phyloP scores from a whole-genome alignment of 2,113 vertebrate species.

The Thunnus maccoyii region DNA sequence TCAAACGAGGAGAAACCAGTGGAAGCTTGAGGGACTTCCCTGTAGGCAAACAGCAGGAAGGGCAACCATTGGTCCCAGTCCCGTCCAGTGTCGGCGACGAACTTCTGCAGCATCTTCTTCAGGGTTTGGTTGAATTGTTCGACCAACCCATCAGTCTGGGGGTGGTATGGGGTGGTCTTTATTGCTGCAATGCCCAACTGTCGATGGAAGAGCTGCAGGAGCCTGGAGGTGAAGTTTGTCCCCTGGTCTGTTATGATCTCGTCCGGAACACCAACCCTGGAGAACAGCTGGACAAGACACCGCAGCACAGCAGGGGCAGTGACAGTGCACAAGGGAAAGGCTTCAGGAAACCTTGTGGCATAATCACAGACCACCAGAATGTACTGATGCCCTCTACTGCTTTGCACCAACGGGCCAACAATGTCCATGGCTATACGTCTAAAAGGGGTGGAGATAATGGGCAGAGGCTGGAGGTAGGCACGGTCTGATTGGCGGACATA shows the following conservation, averaged over 20 bases:
- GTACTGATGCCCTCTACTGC: background rate
- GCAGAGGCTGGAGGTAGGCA: background rate
- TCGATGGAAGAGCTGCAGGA: too few relatives aligned
- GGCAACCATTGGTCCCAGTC: background rate
- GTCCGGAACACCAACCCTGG: too few relatives aligned
- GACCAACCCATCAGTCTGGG: background rate
- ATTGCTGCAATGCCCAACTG: too few relatives aligned
- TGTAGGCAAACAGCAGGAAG: background rate
- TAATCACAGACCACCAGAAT: slow-evolving; percentile 1
- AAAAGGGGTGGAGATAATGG: background rate
- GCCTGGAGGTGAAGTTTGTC: too few relatives aligned
- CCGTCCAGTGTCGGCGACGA: background rate
- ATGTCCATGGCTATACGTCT: background rate
- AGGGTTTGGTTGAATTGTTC: background rate
- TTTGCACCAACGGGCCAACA: background rate
- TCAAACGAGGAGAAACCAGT: slow-evolving; percentile 10
- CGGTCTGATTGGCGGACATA: background rate
- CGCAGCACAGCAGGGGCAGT: too few relatives aligned
- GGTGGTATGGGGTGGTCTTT: too few relatives aligned
- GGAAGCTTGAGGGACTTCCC: background rate
- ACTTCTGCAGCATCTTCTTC: background rate
- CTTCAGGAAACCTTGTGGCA: background rate
- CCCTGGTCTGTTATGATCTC: too few relatives aligned
- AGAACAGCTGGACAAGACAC: too few relatives aligned
- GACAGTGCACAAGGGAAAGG: background rate